Evolutionary conservation across 2,888 invertebrate species (phyloP).

Genomic region (Aquatica leii): DNA sequence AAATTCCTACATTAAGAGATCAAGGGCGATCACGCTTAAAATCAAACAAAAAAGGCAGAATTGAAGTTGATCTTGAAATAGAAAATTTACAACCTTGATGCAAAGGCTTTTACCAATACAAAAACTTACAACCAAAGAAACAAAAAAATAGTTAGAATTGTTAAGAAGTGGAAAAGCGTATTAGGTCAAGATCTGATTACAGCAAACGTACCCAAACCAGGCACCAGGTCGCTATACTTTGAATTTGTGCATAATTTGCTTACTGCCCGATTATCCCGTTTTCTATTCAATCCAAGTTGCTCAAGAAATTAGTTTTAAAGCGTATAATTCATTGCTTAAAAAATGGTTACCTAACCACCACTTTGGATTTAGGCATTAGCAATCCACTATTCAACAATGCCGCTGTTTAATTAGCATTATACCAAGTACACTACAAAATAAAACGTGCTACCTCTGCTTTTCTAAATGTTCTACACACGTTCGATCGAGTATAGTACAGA

Average conservation of each 20-base stretch:
- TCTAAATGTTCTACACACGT: not conserved
- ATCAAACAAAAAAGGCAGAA: not conserved
- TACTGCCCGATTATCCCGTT: not conserved
- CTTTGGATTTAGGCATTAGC: conserved; percentile 2
- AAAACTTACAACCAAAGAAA: not conserved
- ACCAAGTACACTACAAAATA: not conserved
- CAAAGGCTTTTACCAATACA: not conserved
- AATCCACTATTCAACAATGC: conserved; percentile 11
- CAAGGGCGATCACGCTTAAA: not conserved
- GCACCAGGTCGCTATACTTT: not conserved
- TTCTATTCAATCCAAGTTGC: not conserved
- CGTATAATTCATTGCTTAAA: not conserved
- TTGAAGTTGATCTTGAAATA: not conserved
- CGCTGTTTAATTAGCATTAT: not conserved
- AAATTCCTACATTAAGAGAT: not conserved
- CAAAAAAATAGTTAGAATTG: too few relatives aligned
- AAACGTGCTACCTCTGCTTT: not conserved
- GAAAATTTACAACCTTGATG: not conserved
- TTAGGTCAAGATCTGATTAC: not conserved
- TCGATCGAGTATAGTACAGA: too few relatives aligned
- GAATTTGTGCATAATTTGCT: too few relatives aligned
- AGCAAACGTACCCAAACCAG: not conserved
- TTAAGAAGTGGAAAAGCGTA: not conserved
- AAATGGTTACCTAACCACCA: not conserved
- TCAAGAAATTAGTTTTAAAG: too few relatives aligned